Percentiles rank a stretch among this genome's conserved stretches.
Conservation (phyloP, 2,797 vertebrate genomes). For the Rousettus madagascariensis region DNA sequence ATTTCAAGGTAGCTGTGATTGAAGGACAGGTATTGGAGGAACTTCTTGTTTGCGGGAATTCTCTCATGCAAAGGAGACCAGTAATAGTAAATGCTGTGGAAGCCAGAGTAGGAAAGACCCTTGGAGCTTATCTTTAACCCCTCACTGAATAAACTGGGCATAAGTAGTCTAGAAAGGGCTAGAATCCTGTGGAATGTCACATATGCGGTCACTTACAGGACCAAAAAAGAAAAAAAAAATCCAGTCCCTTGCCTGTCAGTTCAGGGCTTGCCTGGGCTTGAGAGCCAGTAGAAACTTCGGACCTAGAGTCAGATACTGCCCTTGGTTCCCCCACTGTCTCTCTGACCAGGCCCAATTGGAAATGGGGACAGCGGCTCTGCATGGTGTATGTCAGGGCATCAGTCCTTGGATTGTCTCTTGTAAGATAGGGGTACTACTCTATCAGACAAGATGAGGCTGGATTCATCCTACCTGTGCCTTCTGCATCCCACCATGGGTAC, state of each 20-base stretch:
- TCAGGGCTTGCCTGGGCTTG: not conserved
- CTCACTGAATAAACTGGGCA: not conserved
- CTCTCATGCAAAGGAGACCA: not conserved
- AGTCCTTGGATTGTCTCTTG: not conserved
- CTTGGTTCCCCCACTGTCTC: not conserved
- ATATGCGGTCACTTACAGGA: not conserved
- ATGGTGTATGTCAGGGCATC: not conserved
- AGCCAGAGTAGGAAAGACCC: not conserved
- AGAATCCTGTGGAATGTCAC: not conserved
- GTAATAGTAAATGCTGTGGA: not conserved
- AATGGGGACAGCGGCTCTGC: not conserved
- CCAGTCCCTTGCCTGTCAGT: not conserved
- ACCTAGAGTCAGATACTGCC: not conserved
- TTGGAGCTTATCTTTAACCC: not conserved
- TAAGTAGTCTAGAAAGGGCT: constrained; percentile 32
- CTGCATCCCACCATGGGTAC: not conserved
- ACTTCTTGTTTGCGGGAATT: not conserved
- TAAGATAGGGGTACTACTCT: not conserved
- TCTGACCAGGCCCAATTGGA: not conserved
- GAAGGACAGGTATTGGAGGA: not conserved
- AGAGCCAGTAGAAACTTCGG: not conserved
- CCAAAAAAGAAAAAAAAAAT: not conserved
- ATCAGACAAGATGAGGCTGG: not conserved
- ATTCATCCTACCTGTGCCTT: not conserved
- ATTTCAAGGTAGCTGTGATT: not conserved